phyloP scores from a whole-genome alignment of 2,797 vertebrate genomes.

The Myotis myotis region DNA sequence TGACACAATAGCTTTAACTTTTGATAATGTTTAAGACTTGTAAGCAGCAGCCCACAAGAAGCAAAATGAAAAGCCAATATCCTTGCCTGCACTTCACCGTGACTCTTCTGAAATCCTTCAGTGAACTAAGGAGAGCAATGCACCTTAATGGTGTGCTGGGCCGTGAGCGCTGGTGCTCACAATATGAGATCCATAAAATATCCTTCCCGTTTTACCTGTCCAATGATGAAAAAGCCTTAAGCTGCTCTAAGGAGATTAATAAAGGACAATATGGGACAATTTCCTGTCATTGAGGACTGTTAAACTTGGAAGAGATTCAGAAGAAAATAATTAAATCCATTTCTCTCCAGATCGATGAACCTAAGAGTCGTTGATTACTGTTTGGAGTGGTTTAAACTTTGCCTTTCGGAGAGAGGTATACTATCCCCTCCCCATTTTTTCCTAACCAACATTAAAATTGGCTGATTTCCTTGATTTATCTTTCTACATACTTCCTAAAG shows the following conservation, averaged over 20 bases:
- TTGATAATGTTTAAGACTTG: neutral
- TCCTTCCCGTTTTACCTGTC: neutral
- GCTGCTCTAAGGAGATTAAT: neutral
- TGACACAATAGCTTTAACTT: slow-evolving; percentile 7
- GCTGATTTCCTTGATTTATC: slow-evolving; percentile 21
- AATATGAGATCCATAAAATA: neutral
- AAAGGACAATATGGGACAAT: neutral
- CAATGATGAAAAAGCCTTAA: neutral
- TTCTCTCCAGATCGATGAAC: slow-evolving; percentile 39
- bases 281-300: slow-evolving; percentile 13
- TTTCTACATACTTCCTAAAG: neutral
- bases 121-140: neutral
- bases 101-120: neutral
- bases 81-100: neutral
- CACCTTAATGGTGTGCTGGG: neutral
- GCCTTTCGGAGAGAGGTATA: neutral
- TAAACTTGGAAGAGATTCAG: slow-evolving; percentile 23
- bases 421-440: neutral
- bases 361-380: neutral
- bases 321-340: slow-evolving; percentile 53
- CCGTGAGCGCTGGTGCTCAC: neutral
- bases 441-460: neutral
- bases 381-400: neutral
- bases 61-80: neutral
- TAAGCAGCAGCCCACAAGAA: neutral